Evolutionary conservation across 2,888 invertebrate species (phyloP), one percentile per base, ranked within the genome.

Genomic region (Tipula unca): DNA sequence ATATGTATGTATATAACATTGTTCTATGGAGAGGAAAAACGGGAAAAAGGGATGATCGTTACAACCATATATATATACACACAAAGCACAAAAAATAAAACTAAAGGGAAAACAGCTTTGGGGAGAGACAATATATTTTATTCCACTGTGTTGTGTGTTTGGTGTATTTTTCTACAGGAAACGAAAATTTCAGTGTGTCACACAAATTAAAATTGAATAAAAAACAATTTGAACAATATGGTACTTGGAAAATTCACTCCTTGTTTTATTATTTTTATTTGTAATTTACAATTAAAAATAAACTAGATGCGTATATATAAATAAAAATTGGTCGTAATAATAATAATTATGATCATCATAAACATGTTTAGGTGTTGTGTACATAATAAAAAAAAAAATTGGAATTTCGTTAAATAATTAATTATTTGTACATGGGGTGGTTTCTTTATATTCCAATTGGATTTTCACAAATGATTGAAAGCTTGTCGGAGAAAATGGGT

Each of bases 181-280:
- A 48, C 17, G 48, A 48, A 48, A 48, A 69, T 69, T 69, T 69
- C 69, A 69, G 69, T 69, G 69, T 69, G 69, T 69, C 69, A 69
- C 69, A 69, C 69, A 69, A 69, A 69, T 69, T 69, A 69, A 69
- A 69, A 69, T 69, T 69, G 69, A 69, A 69, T 69, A 69, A 69
- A 69, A 69, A 69, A 69, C 69, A 69, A 69, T 69, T 69, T 69
- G 69, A 69, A 69, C 69, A 69, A 69, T 69, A 69, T 25, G 69
- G 69, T 69, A 69, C 69, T 69, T 25, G 25, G 69, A 25, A 69
- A 69, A 69, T 69, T 69, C 69, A 69, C 69, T 69, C 69, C 69
- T 25, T 69, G 69, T 69, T 69, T 69, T 69, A 69, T 69, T 39
- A 39, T 54, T 69, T 69, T 69, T 69, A 25, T 69, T 69, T 69